Evolutionary conservation across 1,140 invertebrate species (phyloP).

Genomic region (Streblospio benedicti): DNA sequence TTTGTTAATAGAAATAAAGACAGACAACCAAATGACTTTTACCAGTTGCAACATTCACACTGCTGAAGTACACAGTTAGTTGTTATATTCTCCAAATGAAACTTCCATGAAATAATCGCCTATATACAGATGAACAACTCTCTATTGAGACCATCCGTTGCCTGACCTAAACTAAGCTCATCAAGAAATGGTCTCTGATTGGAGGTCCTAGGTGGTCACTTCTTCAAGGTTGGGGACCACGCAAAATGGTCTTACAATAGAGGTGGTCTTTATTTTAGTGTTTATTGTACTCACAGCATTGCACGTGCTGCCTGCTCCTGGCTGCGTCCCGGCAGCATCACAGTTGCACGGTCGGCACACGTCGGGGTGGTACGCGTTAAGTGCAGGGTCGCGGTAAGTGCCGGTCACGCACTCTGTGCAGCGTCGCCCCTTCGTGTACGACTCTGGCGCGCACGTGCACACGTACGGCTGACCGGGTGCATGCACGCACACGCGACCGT

Average conservation of each 20-base stretch:
- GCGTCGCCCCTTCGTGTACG: slow-evolving; percentile 34
- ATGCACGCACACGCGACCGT: slow-evolving; percentile 36
- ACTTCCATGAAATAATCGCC: too few relatives aligned
- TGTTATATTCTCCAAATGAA: too few relatives aligned
- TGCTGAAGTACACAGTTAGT: too few relatives aligned
- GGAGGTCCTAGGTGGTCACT: background rate
- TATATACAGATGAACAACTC: background rate
- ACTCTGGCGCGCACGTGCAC: slow-evolving; percentile 33
- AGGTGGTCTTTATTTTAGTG: background rate
- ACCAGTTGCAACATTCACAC: too few relatives aligned
- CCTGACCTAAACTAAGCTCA: background rate
- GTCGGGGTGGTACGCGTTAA: slow-evolving; percentile 50
- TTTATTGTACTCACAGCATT: slow-evolving; percentile 55
- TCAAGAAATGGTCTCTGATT: background rate
- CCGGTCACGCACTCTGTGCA: background rate
- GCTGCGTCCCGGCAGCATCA: slow-evolving; percentile 59
- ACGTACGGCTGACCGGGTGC: too few relatives aligned
- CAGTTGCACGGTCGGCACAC: slow-evolving; percentile 74
- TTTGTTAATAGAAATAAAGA: too few relatives aligned
- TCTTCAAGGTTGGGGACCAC: background rate
- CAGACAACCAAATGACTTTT: too few relatives aligned
- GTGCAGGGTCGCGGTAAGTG: background rate
- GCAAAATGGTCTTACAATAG: slow-evolving; percentile 4
- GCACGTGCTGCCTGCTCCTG: slow-evolving; percentile 29
- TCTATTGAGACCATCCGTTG: background rate